Conservation (phyloP, 2,113 vertebrate genomes). For the Arizona elegans region DNA sequence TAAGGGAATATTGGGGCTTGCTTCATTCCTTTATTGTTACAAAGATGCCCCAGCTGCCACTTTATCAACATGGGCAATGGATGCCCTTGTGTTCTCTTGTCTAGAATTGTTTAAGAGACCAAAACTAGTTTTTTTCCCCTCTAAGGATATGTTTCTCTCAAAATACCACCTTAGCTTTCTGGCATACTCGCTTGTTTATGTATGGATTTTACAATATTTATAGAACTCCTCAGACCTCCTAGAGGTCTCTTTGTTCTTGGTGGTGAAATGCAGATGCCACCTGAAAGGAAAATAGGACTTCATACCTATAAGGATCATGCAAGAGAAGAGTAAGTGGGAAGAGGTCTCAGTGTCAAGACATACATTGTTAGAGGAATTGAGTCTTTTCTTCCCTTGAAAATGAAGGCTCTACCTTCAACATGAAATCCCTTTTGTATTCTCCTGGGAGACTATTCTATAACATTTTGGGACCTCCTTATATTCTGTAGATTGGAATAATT, state of each 20-base stretch:
- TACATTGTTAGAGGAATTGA: not conserved
- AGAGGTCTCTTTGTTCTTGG: conserved; percentile 10
- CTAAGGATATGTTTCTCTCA: not conserved
- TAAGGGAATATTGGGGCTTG: not conserved
- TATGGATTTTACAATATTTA: not conserved
- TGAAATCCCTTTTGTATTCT: not conserved
- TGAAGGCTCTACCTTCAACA: not conserved
- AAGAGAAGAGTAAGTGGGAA: not conserved
- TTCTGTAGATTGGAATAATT: not conserved
- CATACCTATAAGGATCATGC: not conserved
- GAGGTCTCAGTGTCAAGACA: not conserved
- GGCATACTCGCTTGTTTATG: conserved; percentile 7
- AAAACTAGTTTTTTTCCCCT: not conserved
- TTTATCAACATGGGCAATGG: not conserved
- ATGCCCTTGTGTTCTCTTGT: not conserved
- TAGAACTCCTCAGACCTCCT: not conserved
- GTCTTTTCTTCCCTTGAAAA: not conserved
- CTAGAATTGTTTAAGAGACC: not conserved
- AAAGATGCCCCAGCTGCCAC: not conserved
- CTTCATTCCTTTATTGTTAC: not conserved
- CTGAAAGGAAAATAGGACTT: not conserved
- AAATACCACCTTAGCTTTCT: not conserved
- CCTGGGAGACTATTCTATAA: not conserved
- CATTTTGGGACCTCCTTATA: not conserved
- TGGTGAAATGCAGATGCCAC: not conserved